Evolutionary conservation across 2,888 invertebrate genomes (phyloP).

Genomic region (Philereme vetulata): DNA sequence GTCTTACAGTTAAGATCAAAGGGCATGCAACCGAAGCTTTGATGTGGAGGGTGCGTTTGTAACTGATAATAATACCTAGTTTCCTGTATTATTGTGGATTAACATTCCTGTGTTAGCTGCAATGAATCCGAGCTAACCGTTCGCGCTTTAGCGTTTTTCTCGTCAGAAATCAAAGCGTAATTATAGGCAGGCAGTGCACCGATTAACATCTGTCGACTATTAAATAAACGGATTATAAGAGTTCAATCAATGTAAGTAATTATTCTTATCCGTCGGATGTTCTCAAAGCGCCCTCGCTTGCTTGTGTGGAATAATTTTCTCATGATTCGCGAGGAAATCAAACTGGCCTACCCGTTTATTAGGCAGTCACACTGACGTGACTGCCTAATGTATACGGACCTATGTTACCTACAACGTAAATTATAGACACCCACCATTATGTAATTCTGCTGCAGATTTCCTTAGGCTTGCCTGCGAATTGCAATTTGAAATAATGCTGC

Average conservation of each 20-base stretch:
- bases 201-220: slow-evolving; percentile 84
- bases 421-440: slow-evolving; percentile 47
- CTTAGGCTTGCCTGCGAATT: slow-evolving; percentile 35
- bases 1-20: slow-evolving; percentile 1
- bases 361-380: slow-evolving; percentile 75
- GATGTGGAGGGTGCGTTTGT: slow-evolving; percentile 23
- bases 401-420: slow-evolving; percentile 62
- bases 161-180: slow-evolving; percentile 77
- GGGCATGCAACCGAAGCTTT: slow-evolving; percentile 13
- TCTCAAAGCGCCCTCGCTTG: slow-evolving; percentile 72
- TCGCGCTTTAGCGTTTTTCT: slow-evolving; percentile 72
- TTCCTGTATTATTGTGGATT: slow-evolving; percentile 34
- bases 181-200: slow-evolving; percentile 74
- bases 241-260: slow-evolving; percentile 83
- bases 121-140: slow-evolving; percentile 54
- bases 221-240: slow-evolving; percentile 81
- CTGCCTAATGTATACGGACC: slow-evolving; percentile 64
- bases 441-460: slow-evolving; percentile 40
- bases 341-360: slow-evolving; percentile 76
- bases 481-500: slow-evolving; percentile 29
- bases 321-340: slow-evolving; percentile 81
- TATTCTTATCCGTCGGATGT: slow-evolving; percentile 83
- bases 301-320: slow-evolving; percentile 77
- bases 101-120: slow-evolving; percentile 45
- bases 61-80: slow-evolving; percentile 34